Evolutionary conservation across 2,888 invertebrate genomes (phyloP).

Genomic region (Drosophila cyrtoloma): DNA sequence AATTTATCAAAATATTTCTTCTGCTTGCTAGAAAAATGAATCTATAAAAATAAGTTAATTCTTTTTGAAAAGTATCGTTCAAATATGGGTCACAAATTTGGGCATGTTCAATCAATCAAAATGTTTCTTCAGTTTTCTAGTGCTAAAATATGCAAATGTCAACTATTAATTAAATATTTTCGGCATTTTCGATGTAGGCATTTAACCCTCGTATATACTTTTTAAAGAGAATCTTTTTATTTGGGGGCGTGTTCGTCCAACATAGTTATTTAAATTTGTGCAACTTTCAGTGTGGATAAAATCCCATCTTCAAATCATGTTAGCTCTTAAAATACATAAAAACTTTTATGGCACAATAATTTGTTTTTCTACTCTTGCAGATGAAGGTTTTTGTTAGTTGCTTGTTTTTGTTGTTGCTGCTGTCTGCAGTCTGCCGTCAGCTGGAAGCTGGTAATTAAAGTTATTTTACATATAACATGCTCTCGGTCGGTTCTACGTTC

Average conservation of each 20-base stretch:
- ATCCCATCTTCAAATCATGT: constrained; percentile 13
- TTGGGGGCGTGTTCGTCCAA: too few species aligned
- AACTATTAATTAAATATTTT: background rate
- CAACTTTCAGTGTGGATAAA: background rate
- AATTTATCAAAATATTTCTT: background rate
- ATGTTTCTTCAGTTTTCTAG: background rate
- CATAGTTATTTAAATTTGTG: background rate
- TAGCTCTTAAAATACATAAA: constrained; percentile 36
- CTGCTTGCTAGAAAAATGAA: background rate
- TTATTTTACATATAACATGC: constrained; percentile 64
- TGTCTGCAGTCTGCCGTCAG: constrained; percentile 24
- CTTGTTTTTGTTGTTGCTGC: constrained; percentile 16
- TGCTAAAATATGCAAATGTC: too few species aligned
- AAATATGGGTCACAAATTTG: background rate
- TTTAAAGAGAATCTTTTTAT: background rate
- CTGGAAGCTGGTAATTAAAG: constrained; percentile 65
- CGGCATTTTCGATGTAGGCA: background rate
- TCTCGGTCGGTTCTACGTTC: background rate
- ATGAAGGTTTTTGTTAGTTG: constrained; percentile 9
- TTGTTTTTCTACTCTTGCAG: constrained; percentile 14
- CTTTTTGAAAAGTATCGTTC: background rate
- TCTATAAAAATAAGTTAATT: background rate
- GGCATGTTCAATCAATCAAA: background rate
- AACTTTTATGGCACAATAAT: constrained; percentile 38
- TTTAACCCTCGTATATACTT: background rate